Base-by-base conservation (phyloP, 64 coral and sea anemone genomes). In the Dendrophyllia cribrosa region DNA sequence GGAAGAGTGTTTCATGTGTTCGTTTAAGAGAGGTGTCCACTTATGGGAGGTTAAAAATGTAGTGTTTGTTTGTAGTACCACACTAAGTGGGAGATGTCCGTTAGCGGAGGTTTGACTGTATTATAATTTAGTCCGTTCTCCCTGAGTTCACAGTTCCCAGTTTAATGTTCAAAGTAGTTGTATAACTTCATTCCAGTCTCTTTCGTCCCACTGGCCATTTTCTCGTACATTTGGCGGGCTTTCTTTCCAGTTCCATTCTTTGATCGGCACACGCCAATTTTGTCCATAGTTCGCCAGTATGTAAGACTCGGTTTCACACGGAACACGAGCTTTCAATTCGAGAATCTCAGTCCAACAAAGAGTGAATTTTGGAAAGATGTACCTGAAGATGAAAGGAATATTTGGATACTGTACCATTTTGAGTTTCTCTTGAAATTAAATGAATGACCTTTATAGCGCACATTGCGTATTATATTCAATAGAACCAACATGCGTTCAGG, bases 311-410 rank as follows among this genome's bases (percentile, higher is more conserved):
- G 97, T 88, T 78, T 95, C 91, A 58, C 97, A 99, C 68, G 97
- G 97, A 20, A 99, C 77, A 14, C 97, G 91, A 0, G 96, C 78
- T 74, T 96, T 96, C 74, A 96, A 24, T 56, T 52, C 56, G 3
- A 96, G 70, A 86, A 99, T 94, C 66, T 96, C 97, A 43, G 97
- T 99, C 97, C 97, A 99, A 68, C 97, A 99, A 20, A 99, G 88
- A 14, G 94, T 95, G 72, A 99, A 99, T 56, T 94, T 99, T 22
- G 97, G 97, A 74, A 99, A 99, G 44, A 96, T 96, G 66, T 99
- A 99, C 59, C 97, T 99, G n/a, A 20, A 83, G 20, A 13, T 8
- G 9, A 20, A 68, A 82, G 5, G 17, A 4, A 11, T 17, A 75
- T 5, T 75, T 10, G 23, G 34, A 34, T 34, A 34, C 34, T 34